phyloP scores from a whole-genome alignment of 2,113 vertebrate species.

The Sturnira hondurensis region DNA sequence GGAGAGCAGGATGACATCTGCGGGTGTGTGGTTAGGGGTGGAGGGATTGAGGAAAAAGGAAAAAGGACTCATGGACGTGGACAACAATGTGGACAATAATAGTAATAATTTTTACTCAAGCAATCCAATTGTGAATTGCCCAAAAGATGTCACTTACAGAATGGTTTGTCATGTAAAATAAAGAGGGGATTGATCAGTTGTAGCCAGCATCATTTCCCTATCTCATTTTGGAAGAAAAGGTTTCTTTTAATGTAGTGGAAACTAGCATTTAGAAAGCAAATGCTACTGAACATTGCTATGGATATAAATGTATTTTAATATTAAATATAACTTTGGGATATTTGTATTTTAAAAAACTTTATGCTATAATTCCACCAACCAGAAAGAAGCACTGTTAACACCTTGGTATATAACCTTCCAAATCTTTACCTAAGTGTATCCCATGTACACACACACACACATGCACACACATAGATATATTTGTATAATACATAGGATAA shows the following conservation, averaged over 20 bases:
- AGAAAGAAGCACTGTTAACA: neutral
- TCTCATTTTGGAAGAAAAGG: neutral
- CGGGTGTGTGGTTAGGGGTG: no score
- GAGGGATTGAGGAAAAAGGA: no score
- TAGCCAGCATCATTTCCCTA: neutral
- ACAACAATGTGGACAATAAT: neutral
- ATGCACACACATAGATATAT: neutral
- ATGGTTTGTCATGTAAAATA: neutral
- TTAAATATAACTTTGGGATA: neutral
- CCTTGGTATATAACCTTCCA: neutral
- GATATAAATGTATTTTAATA: constrained; percentile 28
- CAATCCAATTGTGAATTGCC: neutral
- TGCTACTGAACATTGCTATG: neutral
- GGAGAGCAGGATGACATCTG: no score
- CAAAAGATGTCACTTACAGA: neutral
- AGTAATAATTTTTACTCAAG: neutral
- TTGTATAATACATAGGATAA: neutral
- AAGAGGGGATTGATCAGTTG: neutral
- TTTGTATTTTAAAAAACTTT: neutral
- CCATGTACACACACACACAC: neutral
- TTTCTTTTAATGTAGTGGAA: neutral
- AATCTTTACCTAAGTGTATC: neutral
- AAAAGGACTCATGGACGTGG: no score
- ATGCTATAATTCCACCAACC: neutral
- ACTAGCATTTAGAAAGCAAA: constrained; percentile 5